Evolutionary conservation across 2,797 vertebrate genomes (phyloP).

Genomic region (Danionella dracula): DNA sequence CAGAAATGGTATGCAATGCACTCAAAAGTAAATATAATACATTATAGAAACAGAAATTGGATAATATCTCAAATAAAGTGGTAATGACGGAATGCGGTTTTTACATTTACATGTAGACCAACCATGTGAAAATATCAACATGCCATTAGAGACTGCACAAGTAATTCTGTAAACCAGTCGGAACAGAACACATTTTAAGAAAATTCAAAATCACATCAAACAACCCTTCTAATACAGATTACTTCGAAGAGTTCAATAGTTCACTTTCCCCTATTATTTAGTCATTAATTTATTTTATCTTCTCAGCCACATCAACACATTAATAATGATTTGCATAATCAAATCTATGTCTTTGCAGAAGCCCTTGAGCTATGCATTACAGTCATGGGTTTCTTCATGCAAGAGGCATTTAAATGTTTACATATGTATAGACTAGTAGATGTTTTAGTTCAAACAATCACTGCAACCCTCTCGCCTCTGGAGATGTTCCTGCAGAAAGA

Average conservation of each 20-base stretch:
- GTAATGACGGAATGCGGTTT: too few species aligned
- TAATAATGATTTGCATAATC: constrained; percentile 16
- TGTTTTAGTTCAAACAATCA: not conserved
- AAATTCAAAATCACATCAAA: not conserved
- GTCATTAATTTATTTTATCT: not conserved
- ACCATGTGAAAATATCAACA: too few species aligned
- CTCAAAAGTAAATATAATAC: too few species aligned
- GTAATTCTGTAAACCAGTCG: too few species aligned
- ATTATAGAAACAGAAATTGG: too few species aligned
- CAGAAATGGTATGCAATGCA: too few species aligned
- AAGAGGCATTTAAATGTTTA: not conserved
- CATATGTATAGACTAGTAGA: not conserved
- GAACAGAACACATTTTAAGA: too few species aligned
- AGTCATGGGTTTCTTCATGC: not conserved
- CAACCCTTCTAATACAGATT: not conserved
- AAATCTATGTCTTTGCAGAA: not conserved
- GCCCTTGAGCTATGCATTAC: constrained; percentile 5
- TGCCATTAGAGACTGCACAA: too few species aligned
- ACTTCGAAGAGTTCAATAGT: not conserved
- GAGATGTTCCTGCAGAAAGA: too few species aligned
- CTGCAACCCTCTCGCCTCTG: too few species aligned
- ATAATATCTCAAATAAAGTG: too few species aligned
- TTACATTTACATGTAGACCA: too few species aligned
- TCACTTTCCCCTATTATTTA: not conserved
- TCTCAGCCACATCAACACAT: not conserved